Base-by-base conservation (phyloP, 2,113 vertebrate genomes). In the Lycaon pictus region DNA sequence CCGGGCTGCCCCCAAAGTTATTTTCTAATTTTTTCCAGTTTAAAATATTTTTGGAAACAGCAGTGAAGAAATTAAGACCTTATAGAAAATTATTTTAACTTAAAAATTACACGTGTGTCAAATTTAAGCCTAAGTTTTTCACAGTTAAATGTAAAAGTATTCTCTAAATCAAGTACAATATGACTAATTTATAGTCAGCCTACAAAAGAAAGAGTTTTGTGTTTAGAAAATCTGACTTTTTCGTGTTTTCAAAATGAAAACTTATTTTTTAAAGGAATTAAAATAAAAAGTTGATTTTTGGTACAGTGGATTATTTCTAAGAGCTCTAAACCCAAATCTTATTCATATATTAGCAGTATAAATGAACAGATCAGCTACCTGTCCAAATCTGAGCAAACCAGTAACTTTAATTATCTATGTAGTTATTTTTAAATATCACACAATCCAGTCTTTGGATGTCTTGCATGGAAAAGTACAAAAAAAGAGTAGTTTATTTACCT, bases 401-500 rank as follows among this genome's bases (percentile, higher is more conserved):
- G 37, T 10, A 53, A 65, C 51, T 94, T 95, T 62, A 58, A 55
- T 71, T 87, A 56, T 65, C 76, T 96, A 6, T 92, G 83, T 56
- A 84, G 17, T 37, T 81, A 12, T 81, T 67, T 93, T 95, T 79
- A 95, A 81, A 86, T 79, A 71, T 72, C 81, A 86, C 32, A 95
- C 32, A 7, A 65, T 97, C 81, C 79, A 96, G 25, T 80, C 15
- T 90, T n/a, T 56, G 15, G 3, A 25, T 88, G 51, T 29, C 94
- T 95, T 32, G 15, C 69, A 48, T 94, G 96, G 90, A 43, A 96
- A 97, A 89, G 8, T 20, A 69, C 48, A 74, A 96, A 94, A 58
- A 92, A 96, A 97, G 83, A 95, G 23, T 63, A 80, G n/a, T 82
- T 55, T 79, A 29, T 97, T 98, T 99, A 99, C 98, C 98, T 98